Percentiles rank a stretch among this genome's conserved stretches.
These are phyloP conservation scores for Falcunculus frontatus DNA, from an alignment of 2,113 vertebrate genomes.

Conservation along the genomic window DNA sequence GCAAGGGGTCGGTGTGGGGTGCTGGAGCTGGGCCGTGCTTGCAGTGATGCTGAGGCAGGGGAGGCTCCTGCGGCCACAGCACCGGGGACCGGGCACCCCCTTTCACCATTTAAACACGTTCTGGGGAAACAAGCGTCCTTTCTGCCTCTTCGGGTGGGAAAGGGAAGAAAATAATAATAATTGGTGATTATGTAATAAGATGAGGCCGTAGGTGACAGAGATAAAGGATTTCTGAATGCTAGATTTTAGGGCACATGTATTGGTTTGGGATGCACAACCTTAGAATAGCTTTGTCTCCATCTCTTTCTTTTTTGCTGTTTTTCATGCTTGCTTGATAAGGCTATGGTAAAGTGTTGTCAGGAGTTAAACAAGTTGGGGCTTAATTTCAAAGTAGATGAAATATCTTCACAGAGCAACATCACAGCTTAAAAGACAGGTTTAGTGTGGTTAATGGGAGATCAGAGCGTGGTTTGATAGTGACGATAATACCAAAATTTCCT, in stretches of 20 bases:
- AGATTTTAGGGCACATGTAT: not conserved
- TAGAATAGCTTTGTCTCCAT: not conserved
- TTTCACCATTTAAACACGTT: not conserved
- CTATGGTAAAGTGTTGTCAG: not conserved
- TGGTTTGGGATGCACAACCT: not conserved
- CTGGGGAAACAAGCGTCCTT: not conserved
- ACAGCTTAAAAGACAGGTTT: not conserved
- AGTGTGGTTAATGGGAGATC: not conserved
- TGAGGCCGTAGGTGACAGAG: not conserved
- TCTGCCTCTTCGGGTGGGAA: not conserved
- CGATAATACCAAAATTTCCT: not conserved
- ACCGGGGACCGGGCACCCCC: no score
- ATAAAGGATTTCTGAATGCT: not conserved
- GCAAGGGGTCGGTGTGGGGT: not conserved
- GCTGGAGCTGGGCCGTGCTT: not conserved
- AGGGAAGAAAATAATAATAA: not conserved
- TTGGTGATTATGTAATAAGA: not conserved
- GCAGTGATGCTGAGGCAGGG: not conserved
- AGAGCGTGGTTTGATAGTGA: fast-evolving
- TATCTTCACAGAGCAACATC: not conserved
- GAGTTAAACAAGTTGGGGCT: not conserved
- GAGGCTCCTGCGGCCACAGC: not conserved
- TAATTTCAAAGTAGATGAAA: not conserved
- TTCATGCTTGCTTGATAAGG: not conserved
- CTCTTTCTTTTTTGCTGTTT: not conserved